Conservation (phyloP, 2,888 invertebrate species). For the Rugalucina vietnamica region DNA sequence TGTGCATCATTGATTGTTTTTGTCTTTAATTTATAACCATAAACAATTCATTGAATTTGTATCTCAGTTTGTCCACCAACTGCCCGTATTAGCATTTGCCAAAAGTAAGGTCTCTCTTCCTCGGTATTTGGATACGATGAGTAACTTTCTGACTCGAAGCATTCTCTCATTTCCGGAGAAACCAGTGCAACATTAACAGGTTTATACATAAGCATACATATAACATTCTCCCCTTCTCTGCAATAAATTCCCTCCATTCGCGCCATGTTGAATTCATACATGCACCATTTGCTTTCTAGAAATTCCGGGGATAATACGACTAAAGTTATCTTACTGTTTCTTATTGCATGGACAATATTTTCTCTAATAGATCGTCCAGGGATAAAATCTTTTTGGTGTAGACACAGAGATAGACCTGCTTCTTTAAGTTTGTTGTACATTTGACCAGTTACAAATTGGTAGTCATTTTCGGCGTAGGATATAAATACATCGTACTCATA, state of each 20-base stretch:
- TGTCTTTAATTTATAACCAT: no score
- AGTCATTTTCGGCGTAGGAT: slow-evolving; percentile 44
- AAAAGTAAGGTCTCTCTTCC: neutral
- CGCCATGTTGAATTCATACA: slow-evolving; percentile 69
- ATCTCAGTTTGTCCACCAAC: no score
- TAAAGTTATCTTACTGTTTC: slow-evolving; percentile 64
- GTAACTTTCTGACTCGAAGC: neutral
- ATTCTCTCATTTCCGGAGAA: slow-evolving; percentile 38
- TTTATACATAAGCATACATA: slow-evolving; percentile 26
- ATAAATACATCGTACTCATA: slow-evolving; percentile 42
- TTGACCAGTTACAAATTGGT: slow-evolving; percentile 22
- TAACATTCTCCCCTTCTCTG: slow-evolving; percentile 11
- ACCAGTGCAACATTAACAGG: slow-evolving; percentile 1
- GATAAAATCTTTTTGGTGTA: slow-evolving; percentile 66
- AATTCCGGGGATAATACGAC: slow-evolving; percentile 60
- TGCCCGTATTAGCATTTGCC: neutral
- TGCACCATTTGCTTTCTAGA: slow-evolving; percentile 62
- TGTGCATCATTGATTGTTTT: no score
- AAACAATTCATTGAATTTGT: no score
- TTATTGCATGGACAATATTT: slow-evolving; percentile 64
- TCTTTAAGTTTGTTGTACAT: slow-evolving; percentile 28
- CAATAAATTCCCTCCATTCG: slow-evolving; percentile 61
- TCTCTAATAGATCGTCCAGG: slow-evolving; percentile 60
- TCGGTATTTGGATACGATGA: neutral
- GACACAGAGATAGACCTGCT: slow-evolving; percentile 54